Conservation (phyloP, 2,888 invertebrate genomes). For the Acrobasis consociella region DNA sequence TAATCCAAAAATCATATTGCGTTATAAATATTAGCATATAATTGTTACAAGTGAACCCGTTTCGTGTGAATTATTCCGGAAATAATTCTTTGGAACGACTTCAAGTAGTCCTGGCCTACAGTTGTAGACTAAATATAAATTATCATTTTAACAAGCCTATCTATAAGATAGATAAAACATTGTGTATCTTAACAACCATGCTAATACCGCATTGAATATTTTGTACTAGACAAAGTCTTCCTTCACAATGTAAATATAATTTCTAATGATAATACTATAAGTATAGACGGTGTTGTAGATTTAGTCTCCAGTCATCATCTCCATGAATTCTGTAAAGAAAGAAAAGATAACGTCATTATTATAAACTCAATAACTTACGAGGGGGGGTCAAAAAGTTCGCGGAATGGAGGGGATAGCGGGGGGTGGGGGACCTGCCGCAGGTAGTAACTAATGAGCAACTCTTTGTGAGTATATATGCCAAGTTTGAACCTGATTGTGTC, state of each 20-base stretch:
- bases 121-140: slow-evolving; percentile 33
- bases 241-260: slow-evolving; percentile 59
- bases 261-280: slow-evolving; percentile 61
- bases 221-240: slow-evolving; percentile 73
- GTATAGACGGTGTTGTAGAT: slow-evolving; percentile 35
- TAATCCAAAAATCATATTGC: slow-evolving; percentile 44
- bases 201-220: slow-evolving; percentile 72
- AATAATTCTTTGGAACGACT: slow-evolving; percentile 71
- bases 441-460: no score
- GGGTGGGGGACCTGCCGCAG: no score
- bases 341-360: slow-evolving; percentile 26
- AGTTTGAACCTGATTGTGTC: no score
- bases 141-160: slow-evolving; percentile 54
- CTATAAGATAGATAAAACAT: slow-evolving; percentile 70
- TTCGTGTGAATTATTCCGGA: slow-evolving; percentile 70
- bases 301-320: slow-evolving; percentile 97
- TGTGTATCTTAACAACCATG: slow-evolving; percentile 51
- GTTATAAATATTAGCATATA: slow-evolving; percentile 74
- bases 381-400: no score
- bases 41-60: slow-evolving; percentile 51
- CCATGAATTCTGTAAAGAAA: slow-evolving; percentile 92
- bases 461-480: no score
- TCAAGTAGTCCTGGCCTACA: slow-evolving; percentile 44
- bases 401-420: no score
- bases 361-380: neutral